phyloP scores from a whole-genome alignment of 1,140 invertebrate species.

The Lepidurus apus region DNA sequence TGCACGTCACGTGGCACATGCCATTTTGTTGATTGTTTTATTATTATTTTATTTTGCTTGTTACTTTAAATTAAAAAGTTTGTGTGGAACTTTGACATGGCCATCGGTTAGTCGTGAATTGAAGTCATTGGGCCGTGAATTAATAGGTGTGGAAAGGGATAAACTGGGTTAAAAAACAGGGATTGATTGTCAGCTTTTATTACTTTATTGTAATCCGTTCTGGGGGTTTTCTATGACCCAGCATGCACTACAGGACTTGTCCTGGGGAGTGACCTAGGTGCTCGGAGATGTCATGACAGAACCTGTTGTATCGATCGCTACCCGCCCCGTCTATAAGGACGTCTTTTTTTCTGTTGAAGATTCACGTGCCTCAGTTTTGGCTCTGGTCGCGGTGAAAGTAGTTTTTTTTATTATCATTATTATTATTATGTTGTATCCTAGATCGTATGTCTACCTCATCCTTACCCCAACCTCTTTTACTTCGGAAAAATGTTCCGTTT shows the following conservation, averaged over 20 bases:
- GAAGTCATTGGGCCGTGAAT: too few species aligned
- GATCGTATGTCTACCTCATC: background rate
- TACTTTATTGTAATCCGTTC: too few species aligned
- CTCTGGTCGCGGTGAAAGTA: background rate
- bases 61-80: too few species aligned
- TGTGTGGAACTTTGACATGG: too few species aligned
- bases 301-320: slow-evolving; percentile 10
- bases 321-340: background rate
- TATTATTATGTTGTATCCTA: background rate
- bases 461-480: background rate
- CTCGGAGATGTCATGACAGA: background rate
- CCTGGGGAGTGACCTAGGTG: background rate
- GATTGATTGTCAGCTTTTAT: too few species aligned
- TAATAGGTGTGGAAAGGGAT: too few species aligned
- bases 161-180: too few species aligned
- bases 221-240: too few species aligned
- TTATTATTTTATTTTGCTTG: too few species aligned
- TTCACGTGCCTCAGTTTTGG: background rate
- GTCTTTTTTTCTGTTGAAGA: background rate
- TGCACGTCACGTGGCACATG: slow-evolving; percentile 16
- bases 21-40: background rate
- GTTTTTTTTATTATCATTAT: background rate
- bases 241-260: background rate
- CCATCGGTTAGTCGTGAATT: too few species aligned
- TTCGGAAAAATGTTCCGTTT: background rate